Conservation (phyloP, 2,113 vertebrate genomes). For the Malurus elegans region DNA sequence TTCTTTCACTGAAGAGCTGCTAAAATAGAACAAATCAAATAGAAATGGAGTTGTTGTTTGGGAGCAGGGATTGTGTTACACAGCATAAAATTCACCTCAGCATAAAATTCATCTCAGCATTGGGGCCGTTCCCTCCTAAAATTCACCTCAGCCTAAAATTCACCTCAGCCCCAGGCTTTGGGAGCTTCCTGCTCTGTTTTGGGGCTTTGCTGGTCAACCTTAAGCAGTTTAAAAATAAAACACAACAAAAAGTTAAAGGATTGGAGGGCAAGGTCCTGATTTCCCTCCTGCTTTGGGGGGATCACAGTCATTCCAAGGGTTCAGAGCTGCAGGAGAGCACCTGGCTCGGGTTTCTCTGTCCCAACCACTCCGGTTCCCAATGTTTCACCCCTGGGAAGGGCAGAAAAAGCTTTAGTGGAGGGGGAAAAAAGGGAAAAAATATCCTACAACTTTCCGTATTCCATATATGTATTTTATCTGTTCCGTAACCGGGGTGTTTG, state of each 20-base stretch:
- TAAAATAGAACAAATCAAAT: background rate
- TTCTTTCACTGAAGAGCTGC: background rate
- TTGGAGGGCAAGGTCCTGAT: background rate
- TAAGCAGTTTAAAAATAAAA: background rate
- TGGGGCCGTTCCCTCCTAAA: too few species aligned
- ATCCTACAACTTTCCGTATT: too few species aligned
- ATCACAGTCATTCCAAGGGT: background rate
- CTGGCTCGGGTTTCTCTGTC: background rate
- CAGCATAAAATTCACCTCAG: background rate
- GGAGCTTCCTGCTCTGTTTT: background rate
- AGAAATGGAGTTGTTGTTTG: background rate
- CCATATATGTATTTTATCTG: too few species aligned
- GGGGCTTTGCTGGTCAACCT: background rate
- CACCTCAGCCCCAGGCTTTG: background rate
- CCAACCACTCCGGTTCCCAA: fast-evolving
- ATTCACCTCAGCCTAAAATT: too few species aligned
- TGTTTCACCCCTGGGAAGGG: background rate
- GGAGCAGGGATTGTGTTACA: background rate
- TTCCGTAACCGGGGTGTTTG: background rate
- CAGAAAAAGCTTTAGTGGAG: background rate
- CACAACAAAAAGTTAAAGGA: background rate
- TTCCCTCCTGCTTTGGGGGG: background rate
- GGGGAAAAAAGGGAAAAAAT: background rate
- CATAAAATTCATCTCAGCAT: too few species aligned
- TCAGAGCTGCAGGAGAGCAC: background rate